These are phyloP conservation scores for Cyprinodon variegatus DNA, from an alignment of 2,113 vertebrate species.

Conservation along the genomic window DNA sequence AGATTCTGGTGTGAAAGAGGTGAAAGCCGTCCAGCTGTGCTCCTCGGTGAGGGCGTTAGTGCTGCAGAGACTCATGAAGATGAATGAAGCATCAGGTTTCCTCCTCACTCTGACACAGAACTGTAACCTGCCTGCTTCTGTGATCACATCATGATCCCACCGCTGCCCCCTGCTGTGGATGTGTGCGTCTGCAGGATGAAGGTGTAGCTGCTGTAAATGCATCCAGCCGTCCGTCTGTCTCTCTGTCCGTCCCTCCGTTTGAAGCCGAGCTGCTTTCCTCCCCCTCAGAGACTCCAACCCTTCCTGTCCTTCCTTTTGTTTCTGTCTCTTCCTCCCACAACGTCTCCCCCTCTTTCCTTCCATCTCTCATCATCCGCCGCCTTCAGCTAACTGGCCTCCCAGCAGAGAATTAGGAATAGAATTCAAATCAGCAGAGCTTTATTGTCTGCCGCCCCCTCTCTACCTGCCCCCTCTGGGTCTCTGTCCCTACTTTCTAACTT, in stretches of 20 bases:
- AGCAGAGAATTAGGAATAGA: conserved; percentile 71
- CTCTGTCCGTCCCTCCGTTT: conserved; percentile 50
- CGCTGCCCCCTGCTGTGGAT: conserved; percentile 4
- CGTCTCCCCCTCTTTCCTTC: conserved; percentile 67
- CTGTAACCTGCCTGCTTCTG: neutral
- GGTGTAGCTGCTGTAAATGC: conserved; percentile 32
- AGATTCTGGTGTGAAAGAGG: no score
- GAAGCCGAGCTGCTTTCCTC: conserved; percentile 61
- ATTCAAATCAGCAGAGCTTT: conserved; percentile 65
- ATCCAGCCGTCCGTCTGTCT: conserved; percentile 26
- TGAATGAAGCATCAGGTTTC: neutral
- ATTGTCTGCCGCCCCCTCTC: conserved; percentile 57
- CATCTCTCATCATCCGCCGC: conserved; percentile 68
- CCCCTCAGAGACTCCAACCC: conserved; percentile 68
- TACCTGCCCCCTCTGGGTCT: conserved; percentile 39
- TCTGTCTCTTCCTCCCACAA: conserved; percentile 70
- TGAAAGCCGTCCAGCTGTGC: no score
- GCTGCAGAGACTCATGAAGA: no score
- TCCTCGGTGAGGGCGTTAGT: no score
- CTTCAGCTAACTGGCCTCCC: conserved; percentile 67
- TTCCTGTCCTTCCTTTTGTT: conserved; percentile 67
- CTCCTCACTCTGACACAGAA: neutral
- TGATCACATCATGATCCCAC: conserved; percentile 19
- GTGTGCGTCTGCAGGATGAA: conserved; percentile 13
- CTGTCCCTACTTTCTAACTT: conserved; percentile 57